A percentile compares a stretch with the other conserved stretches of the same genome.
Evolutionary conservation across 2,888 invertebrate species (phyloP).

Genomic region (Hyposoter didymator): DNA sequence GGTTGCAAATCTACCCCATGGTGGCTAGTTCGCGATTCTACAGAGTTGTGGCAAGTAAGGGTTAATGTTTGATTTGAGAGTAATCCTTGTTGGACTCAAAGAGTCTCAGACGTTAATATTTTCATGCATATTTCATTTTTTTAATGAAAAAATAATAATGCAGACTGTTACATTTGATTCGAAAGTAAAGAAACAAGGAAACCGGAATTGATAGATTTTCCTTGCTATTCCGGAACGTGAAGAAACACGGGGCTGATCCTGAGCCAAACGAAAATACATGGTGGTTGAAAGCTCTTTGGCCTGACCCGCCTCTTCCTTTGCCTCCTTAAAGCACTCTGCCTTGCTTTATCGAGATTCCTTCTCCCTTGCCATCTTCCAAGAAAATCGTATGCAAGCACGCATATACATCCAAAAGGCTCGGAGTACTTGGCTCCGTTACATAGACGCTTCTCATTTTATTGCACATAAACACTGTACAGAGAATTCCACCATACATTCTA

Average conservation of each 20-base stretch:
- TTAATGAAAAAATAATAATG: slow-evolving; percentile 10
- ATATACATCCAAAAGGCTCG: slow-evolving; percentile 9
- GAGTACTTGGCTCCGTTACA: neutral
- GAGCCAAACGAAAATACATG: slow-evolving; percentile 59
- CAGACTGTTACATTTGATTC: slow-evolving; percentile 12
- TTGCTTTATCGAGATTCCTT: slow-evolving; percentile 50
- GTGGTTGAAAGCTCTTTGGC: slow-evolving; percentile 62
- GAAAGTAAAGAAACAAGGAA: slow-evolving; percentile 36
- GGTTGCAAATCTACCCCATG: too few species aligned
- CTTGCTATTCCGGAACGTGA: slow-evolving; percentile 73
- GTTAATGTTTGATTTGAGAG: neutral
- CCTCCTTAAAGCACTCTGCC: slow-evolving; percentile 47
- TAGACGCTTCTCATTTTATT: neutral
- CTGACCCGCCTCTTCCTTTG: slow-evolving; percentile 38
- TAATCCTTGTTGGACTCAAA: too few species aligned
- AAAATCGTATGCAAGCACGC: slow-evolving; percentile 36
- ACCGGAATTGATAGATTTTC: slow-evolving; percentile 81
- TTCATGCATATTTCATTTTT: neutral
- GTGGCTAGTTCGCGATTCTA: too few species aligned
- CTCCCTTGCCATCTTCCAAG: slow-evolving; percentile 23
- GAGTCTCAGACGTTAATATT: neutral
- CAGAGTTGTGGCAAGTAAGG: too few species aligned
- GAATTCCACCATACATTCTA: neutral
- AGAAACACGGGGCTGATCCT: slow-evolving; percentile 34
- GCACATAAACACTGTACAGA: slow-evolving; percentile 7